Evolutionary conservation across 2,797 vertebrate genomes (phyloP).

Genomic region (Chromis chromis): DNA sequence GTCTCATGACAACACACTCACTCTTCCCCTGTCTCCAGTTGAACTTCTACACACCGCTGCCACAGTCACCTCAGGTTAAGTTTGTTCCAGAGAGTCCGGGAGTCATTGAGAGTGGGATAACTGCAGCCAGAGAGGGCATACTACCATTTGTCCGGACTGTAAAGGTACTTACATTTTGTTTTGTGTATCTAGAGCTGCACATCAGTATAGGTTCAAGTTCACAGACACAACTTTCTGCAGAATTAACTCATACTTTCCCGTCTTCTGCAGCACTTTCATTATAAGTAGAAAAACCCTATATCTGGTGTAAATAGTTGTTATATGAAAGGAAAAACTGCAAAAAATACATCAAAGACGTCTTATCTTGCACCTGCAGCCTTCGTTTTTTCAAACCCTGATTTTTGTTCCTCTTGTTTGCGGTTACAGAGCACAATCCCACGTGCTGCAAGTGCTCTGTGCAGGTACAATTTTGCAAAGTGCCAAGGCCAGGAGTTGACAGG

Average conservation of each 20-base stretch:
- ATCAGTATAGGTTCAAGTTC: background rate
- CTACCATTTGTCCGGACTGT: conserved; percentile 78
- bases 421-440: conserved; percentile 56
- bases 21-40: conserved; percentile 80
- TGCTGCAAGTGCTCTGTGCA: conserved; percentile 45
- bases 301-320: background rate
- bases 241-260: conserved; percentile 5
- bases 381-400: conserved; percentile 35
- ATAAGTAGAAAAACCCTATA: background rate
- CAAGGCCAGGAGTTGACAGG: conserved; percentile 67
- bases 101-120: conserved; percentile 82
- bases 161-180: conserved; percentile 80
- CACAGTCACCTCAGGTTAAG: conserved; percentile 58
- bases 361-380: conserved; percentile 48
- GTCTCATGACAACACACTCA: background rate
- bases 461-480: conserved; percentile 44
- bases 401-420: conserved; percentile 52
- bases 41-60: conserved; percentile 86
- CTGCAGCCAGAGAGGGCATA: conserved; percentile 73
- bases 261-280: background rate
- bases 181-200: background rate
- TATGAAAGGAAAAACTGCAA: background rate
- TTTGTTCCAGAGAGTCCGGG: conserved; percentile 87
- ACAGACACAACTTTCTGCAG: background rate
- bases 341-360: background rate